Evolutionary conservation across 2,888 invertebrate species (phyloP).

Genomic region (Drosophila picticornis): DNA sequence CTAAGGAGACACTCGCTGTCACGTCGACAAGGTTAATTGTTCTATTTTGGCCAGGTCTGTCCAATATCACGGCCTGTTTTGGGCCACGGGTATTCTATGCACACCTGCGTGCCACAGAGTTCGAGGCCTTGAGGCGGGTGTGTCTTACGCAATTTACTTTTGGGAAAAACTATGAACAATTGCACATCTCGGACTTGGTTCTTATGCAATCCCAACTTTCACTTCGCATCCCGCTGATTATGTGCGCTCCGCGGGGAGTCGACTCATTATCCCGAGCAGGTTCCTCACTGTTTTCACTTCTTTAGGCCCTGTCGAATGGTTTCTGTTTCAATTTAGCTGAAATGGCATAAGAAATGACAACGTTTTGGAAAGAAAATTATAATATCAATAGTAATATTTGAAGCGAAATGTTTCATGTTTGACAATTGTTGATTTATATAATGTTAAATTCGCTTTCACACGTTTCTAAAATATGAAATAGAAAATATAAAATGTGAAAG

Average conservation of each 20-base stretch:
- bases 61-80: slow-evolving; percentile 36
- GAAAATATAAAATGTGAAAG: slow-evolving; percentile 26
- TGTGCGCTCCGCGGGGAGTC: slow-evolving; percentile 33
- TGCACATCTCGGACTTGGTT: slow-evolving; percentile 38
- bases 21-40: slow-evolving; percentile 77
- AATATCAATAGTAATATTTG: background rate
- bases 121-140: slow-evolving; percentile 22
- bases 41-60: slow-evolving; percentile 59
- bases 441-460: background rate
- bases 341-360: background rate
- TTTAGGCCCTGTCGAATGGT: background rate
- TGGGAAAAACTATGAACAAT: slow-evolving; percentile 33
- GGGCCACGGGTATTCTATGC: slow-evolving; percentile 42
- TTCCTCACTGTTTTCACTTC: slow-evolving; percentile 7
- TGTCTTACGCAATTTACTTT: slow-evolving; percentile 52
- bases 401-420: background rate
- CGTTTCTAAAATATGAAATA: background rate
- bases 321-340: background rate
- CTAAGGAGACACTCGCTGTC: slow-evolving; percentile 35
- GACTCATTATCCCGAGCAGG: slow-evolving; percentile 17
- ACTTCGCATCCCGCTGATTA: slow-evolving; percentile 56
- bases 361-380: background rate
- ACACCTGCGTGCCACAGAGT: slow-evolving; percentile 50
- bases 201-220: slow-evolving; percentile 74
- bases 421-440: background rate